Percentiles rank a stretch among this genome's conserved stretches.
Evolutionary conservation across 2,888 invertebrate genomes (phyloP).

Genomic region (Cecidostiba fungosa): DNA sequence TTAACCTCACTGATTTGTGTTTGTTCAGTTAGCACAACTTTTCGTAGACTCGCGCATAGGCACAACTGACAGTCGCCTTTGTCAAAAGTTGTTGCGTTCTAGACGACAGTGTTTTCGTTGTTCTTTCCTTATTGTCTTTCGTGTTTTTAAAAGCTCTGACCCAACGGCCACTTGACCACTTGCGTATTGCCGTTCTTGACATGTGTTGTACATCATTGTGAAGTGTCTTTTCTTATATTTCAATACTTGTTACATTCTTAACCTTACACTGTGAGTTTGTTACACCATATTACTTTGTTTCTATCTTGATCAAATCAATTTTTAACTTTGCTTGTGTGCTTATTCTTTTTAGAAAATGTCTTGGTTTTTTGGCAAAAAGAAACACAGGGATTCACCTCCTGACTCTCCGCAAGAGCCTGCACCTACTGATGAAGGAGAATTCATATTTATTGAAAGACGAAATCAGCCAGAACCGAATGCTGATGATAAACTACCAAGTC

Average conservation of each 20-base stretch:
- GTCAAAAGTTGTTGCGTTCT: not conserved
- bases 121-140: not conserved
- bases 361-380: conserved; percentile 78
- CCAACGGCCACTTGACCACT: not conserved
- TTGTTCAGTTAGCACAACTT: not conserved
- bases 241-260: conserved; percentile 11
- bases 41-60: not conserved
- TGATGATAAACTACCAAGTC: conserved; percentile 57
- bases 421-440: conserved; percentile 69
- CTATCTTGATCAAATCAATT: not conserved
- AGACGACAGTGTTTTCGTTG: not conserved
- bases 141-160: not conserved
- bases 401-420: conserved; percentile 71
- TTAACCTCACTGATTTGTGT: not conserved
- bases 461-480: conserved; percentile 55
- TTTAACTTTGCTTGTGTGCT: not conserved
- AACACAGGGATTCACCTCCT: conserved; percentile 74
- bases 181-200: not conserved
- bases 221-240: not conserved
- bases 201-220: not conserved
- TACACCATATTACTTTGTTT: not conserved
- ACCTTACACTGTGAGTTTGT: conserved; percentile 27
- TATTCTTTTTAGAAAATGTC: conserved; percentile 72
- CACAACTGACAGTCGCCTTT: conserved; percentile 14
- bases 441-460: conserved; percentile 71